Percentiles rank a stretch among this genome's conserved stretches.
These are phyloP conservation scores for Forbesichthys papilliferus DNA, from an alignment of 2,113 vertebrate genomes.

Conservation along the genomic window DNA sequence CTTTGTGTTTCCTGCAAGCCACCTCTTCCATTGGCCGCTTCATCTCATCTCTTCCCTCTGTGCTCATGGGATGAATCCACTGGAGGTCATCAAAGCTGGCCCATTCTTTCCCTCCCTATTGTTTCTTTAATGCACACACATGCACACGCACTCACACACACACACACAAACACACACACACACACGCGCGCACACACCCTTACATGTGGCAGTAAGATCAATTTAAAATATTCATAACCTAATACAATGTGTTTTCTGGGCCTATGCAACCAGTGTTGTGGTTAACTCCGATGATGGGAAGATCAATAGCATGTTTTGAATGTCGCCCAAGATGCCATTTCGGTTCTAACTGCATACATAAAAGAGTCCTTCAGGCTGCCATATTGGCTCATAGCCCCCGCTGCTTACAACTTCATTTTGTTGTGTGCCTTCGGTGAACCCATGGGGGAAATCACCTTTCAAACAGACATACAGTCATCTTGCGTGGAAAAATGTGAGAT, in stretches of 20 bases:
- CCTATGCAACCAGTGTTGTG: background rate
- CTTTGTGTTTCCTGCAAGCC: background rate
- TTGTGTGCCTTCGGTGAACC: conserved; percentile 12
- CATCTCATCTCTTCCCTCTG: background rate
- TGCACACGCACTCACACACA: conserved; percentile 13
- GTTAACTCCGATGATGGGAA: conserved; percentile 26
- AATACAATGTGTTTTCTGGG: background rate
- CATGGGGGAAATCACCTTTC: conserved; percentile 54
- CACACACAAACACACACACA: conserved; percentile 5
- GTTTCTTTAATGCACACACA: background rate
- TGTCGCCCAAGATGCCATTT: conserved; percentile 42
- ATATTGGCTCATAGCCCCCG: conserved; percentile 27
- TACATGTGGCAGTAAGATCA: conserved; percentile 2
- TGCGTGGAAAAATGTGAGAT: conserved; percentile 27
- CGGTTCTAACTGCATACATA: conserved; percentile 39
- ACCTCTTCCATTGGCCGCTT: background rate
- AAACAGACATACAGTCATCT: conserved; percentile 21
- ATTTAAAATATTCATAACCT: conserved; percentile 17
- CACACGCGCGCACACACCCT: background rate
- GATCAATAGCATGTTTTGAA: conserved; percentile 44
- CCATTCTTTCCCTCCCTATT: background rate
- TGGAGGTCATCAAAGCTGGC: background rate
- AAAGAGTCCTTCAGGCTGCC: conserved; percentile 49
- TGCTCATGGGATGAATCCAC: background rate
- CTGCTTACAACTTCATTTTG: conserved; percentile 12